These are phyloP conservation scores for Oegoconia quadripuncta DNA, from an alignment of 2,888 invertebrate species.

Conservation along the genomic window DNA sequence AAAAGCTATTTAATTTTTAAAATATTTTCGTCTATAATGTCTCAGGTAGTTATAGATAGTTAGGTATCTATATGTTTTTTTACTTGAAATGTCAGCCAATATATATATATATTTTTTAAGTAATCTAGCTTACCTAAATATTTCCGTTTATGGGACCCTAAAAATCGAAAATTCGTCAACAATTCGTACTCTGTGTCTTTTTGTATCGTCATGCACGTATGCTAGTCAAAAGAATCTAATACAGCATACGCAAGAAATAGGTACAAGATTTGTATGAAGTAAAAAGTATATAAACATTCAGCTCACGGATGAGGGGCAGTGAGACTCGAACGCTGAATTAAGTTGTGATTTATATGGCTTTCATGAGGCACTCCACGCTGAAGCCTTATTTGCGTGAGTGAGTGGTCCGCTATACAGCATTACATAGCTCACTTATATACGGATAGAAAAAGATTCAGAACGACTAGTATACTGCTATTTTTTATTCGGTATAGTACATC, in stretches of 20 bases:
- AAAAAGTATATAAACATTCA: conserved; percentile 49
- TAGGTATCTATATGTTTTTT: too few relatives aligned
- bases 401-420: conserved; percentile 16
- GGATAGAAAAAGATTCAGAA: neutral
- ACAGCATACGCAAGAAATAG: neutral
- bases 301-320: conserved; percentile 54
- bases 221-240: neutral
- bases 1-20: too few relatives aligned
- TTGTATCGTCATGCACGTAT: neutral
- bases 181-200: neutral
- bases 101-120: too few relatives aligned
- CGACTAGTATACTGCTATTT: too few relatives aligned
- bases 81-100: too few relatives aligned
- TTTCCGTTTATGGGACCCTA: too few relatives aligned
- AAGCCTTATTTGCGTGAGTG: conserved; percentile 49
- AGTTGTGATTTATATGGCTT: conserved; percentile 71
- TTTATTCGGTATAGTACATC: too few relatives aligned
- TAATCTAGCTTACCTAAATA: too few relatives aligned
- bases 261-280: neutral
- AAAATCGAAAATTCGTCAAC: neutral
- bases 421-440: conserved; percentile 1
- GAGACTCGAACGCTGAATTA: conserved; percentile 56
- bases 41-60: too few relatives aligned
- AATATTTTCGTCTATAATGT: too few relatives aligned
- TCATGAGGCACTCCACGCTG: conserved; percentile 54